phyloP scores from a whole-genome alignment of 2,797 vertebrate species.

The Falco biarmicus region DNA sequence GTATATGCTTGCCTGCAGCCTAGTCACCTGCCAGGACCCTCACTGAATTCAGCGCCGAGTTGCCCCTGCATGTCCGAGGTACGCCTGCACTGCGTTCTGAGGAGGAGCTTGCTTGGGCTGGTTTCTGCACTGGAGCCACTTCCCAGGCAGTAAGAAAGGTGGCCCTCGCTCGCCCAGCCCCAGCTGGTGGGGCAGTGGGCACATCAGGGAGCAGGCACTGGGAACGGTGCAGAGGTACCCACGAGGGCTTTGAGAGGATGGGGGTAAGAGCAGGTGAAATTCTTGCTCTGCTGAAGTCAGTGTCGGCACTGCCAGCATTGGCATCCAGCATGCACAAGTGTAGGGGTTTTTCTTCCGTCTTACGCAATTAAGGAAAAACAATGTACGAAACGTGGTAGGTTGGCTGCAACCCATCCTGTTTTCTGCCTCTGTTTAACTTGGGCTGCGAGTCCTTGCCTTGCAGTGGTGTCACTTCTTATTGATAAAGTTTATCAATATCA shows the following conservation, averaged over 20 bases:
- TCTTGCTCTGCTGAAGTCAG: not conserved
- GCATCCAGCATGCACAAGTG: not conserved
- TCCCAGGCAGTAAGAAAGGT: not conserved
- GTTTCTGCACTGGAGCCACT: not conserved
- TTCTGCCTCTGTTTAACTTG: not conserved
- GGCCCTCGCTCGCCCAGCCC: not conserved
- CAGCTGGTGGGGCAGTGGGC: rapidly evolving
- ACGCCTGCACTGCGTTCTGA: not conserved
- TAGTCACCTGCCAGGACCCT: not conserved
- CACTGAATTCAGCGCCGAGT: not conserved
- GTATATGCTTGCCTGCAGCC: rapidly evolving
- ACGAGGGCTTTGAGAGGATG: not conserved
- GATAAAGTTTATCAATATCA: not conserved
- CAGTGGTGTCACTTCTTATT: not conserved
- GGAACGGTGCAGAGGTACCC: not conserved
- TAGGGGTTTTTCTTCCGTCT: not conserved
- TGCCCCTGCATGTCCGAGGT: not conserved
- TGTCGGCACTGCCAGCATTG: not conserved
- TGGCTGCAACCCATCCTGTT: not conserved
- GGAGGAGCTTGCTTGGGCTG: not conserved
- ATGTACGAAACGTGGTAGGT: not conserved
- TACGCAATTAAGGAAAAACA: not conserved
- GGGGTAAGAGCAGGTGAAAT: not conserved
- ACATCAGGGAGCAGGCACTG: rapidly evolving
- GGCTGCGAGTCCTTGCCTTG: not conserved